Percentiles rank a stretch among this genome's conserved stretches.
These are phyloP conservation scores for Caradrina kadenii DNA, from an alignment of 2,888 invertebrate genomes.

Conservation along the genomic window DNA sequence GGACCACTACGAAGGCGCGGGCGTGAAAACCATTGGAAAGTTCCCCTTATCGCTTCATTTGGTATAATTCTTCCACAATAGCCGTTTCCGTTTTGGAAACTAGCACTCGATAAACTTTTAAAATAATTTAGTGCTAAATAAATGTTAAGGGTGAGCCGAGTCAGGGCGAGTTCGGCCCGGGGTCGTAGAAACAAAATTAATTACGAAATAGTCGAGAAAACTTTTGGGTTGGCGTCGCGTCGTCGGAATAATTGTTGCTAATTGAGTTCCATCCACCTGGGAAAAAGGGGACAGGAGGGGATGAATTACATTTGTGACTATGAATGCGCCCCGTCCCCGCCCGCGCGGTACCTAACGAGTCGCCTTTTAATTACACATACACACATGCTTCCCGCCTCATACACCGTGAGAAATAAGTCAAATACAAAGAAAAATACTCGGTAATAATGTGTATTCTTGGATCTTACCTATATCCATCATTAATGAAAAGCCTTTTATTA, in stretches of 20 bases:
- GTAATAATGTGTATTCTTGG: neutral
- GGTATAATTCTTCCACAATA: slow-evolving; percentile 79
- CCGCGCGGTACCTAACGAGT: slow-evolving; percentile 70
- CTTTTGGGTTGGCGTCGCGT: slow-evolving; percentile 82
- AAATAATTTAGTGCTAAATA: slow-evolving; percentile 73
- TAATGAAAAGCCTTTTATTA: neutral
- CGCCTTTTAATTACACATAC: slow-evolving; percentile 71
- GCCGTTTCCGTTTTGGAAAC: slow-evolving; percentile 67
- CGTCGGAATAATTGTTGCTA: slow-evolving; percentile 87
- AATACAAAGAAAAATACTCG: neutral
- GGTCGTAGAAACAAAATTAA: slow-evolving; percentile 86
- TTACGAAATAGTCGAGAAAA: slow-evolving; percentile 85
- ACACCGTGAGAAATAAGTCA: neutral
- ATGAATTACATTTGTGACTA: slow-evolving; percentile 71
- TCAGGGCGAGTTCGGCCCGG: slow-evolving; percentile 70
- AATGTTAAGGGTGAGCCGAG: slow-evolving; percentile 67
- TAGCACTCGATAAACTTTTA: slow-evolving; percentile 65
- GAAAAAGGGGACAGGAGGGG: slow-evolving; percentile 68
- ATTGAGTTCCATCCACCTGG: slow-evolving; percentile 85
- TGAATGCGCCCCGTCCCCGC: slow-evolving; percentile 49
- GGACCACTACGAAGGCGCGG: slow-evolving; percentile 83
- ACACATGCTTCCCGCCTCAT: slow-evolving; percentile 50
- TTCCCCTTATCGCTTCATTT: slow-evolving; percentile 85
- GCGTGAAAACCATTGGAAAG: slow-evolving; percentile 86
- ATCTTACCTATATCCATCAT: neutral